Base-by-base conservation (phyloP, 2,888 invertebrate species). In the Seira musarum region DNA sequence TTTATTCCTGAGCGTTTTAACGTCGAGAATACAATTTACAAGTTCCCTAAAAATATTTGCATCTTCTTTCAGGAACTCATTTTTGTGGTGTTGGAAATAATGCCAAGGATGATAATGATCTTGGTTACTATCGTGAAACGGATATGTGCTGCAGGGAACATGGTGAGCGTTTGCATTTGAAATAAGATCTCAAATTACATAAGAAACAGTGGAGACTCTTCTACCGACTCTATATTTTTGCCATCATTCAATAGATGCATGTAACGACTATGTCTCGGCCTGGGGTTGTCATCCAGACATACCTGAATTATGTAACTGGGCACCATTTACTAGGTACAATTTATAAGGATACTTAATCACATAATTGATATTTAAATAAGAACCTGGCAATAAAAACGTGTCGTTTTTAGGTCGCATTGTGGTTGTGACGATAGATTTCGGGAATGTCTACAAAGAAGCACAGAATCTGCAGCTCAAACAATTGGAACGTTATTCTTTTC, bases 401-500 rank as follows among this genome's bases (percentile, higher is more conserved):
- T 6, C 6, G 5, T 63, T 30, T 65, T 73, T 22, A 91, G 93
- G 74, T 93, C 93, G 0, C 93, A 94, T 87, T 94, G 94, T 87
- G 93, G 93, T 86, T 94, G 94, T 87, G 94, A 94, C 87, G 92
- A 92, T 0, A 90, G 91, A 86, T 93, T 95, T 87, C 90, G 93
- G 49, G 89, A 92, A 73, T 95, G 94, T 87, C 89, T 95, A 66
- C 92, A 92, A 87, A 90, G 90, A 74, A 90, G 93, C 3, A 92
- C 92, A 85, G 92, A 93, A 84, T 92, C 93, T 87, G 92, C 93
- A n/a, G 93, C 93, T 17, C 92, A 93, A 86, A 92, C 92, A 0
- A 89, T 93, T 75, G 93, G 93, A n/a, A 92, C 93, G 21, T 91
- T 94, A 35, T 94, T 93, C 89, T 94, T 94, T 90, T 94, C 94